Evolutionary conservation across 2,797 vertebrate species (phyloP).

Genomic region (Columba guinea): DNA sequence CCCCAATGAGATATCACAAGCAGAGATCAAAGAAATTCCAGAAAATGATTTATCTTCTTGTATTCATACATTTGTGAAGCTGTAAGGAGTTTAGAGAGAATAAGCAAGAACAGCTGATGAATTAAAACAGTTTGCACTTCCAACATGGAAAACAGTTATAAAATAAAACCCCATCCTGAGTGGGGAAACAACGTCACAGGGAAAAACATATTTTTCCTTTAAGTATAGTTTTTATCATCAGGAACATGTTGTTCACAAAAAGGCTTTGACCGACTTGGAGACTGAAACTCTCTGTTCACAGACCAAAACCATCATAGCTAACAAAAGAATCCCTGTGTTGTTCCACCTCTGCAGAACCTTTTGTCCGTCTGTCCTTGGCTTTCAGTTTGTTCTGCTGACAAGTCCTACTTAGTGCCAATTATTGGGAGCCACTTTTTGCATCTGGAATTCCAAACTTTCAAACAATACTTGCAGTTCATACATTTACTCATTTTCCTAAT

Average conservation of each 20-base stretch:
- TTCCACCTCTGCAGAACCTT: neutral
- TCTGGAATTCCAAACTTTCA: neutral
- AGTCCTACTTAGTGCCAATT: neutral
- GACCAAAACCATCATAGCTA: neutral
- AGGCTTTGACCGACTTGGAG: neutral
- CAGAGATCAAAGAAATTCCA: conserved; percentile 13
- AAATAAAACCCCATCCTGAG: neutral
- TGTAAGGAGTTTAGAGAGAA: neutral
- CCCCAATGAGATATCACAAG: neutral
- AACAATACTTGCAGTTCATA: neutral
- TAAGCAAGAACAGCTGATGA: neutral
- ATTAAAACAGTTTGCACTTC: neutral
- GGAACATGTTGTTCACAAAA: neutral
- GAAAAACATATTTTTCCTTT: neutral
- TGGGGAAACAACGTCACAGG: neutral
- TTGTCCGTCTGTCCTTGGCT: neutral
- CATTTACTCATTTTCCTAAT: neutral
- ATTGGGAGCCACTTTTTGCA: neutral
- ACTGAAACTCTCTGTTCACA: neutral
- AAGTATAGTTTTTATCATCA: neutral
- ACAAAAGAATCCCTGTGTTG: neutral
- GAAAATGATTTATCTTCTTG: neutral
- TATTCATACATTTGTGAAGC: neutral
- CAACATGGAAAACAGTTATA: neutral
- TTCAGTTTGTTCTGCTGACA: neutral